Conservation (phyloP, 37 sponge, comb jelly and placozoan genomes). For the Ephydatia muelleri region DNA sequence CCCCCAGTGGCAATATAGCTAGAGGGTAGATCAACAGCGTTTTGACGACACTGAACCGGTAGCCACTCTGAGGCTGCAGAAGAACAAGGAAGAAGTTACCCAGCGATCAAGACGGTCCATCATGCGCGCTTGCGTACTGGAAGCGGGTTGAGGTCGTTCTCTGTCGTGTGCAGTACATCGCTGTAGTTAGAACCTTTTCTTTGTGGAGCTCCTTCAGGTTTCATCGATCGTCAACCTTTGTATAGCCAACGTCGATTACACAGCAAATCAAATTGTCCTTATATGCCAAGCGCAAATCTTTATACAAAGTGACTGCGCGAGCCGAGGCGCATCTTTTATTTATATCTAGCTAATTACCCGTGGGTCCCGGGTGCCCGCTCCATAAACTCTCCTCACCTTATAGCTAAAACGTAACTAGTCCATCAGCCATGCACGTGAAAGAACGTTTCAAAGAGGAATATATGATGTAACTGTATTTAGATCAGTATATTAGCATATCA, state of each 20-base stretch:
- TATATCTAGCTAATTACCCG: too few relatives aligned
- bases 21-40: slow-evolving; percentile 4
- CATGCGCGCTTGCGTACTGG: background rate
- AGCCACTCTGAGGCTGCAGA: slow-evolving; percentile 19
- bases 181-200: background rate
- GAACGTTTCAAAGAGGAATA: too few relatives aligned
- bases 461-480: too few relatives aligned
- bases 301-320: too few relatives aligned
- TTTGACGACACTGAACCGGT: background rate
- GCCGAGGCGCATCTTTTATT: too few relatives aligned
- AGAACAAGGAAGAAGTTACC: background rate
- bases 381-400: too few relatives aligned
- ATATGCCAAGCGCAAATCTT: too few relatives aligned
- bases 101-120: background rate
- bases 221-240: background rate
- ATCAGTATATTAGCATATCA: too few relatives aligned
- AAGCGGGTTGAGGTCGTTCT: background rate
- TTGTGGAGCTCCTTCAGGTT: background rate
- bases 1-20: slow-evolving; percentile 3
- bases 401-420: too few relatives aligned
- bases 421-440: too few relatives aligned
- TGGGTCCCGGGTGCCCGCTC: too few relatives aligned
- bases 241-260: background rate
- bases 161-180: background rate
- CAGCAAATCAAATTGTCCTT: too few relatives aligned